Base-by-base conservation (phyloP, 35 echinoderm and acorn worm genomes). In the Apostichopus parvimensis region DNA sequence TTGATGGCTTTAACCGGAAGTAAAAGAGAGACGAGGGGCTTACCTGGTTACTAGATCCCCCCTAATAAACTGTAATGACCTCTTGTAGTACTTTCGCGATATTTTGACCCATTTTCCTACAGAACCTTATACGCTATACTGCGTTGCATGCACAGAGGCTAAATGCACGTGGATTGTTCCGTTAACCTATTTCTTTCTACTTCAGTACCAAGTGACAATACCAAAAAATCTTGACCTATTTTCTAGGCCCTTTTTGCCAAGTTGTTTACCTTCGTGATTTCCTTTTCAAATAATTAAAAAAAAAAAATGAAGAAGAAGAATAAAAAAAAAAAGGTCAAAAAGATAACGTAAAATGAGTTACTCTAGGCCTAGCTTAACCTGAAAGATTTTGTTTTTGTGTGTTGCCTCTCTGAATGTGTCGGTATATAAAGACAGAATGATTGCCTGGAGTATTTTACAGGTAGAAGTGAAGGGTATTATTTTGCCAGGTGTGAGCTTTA, bases 321-420 rank as follows among this genome's bases (percentile, higher is more conserved):
- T 54, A 17, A 52, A 82, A 82, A 53, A n/a, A 55, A 54, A 56
- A 18, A 82, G 79, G 79, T 82, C 79, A 82, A 54, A 6, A 45
- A 45, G 21, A 53, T 82, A 53, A 22, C 18, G 18, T 18, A 68
- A 82, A 82, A n/a, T 11, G 79, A 14, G 34, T 82, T 25, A 82
- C 79, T 82, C n/a, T 82, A 82, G 79, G 79, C 79, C 79, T 82
- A 82, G 79, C 45, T 82, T 82, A 82, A 82, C 79, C 79, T 82
- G 79, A n/a, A 82, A 82, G 79, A 54, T 53, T 82, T 13, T 8
- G 4, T 57, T 54, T 53, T 53, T 10, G 9, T 18, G 34, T 68
- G 18, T 68, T 68, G 64, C 7, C 64, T 68, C 64, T 68, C 64
- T 56, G 55, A 56, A 56, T 82, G 18, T 18, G 52, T 53, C 55